Conservation (phyloP, 2,888 invertebrate species). For the Azorinus chamasolen region DNA sequence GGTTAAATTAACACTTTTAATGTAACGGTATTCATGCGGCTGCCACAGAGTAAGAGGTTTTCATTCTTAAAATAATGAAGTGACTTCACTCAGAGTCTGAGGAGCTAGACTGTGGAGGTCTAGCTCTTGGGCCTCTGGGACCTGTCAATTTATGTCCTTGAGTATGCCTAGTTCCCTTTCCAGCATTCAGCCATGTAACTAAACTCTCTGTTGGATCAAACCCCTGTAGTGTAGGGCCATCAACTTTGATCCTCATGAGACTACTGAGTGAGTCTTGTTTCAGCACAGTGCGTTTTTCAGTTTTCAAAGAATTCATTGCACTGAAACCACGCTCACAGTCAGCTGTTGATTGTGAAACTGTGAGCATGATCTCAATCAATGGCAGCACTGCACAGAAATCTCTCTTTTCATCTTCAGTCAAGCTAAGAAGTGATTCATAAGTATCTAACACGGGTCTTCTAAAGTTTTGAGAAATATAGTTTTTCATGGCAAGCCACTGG, state of each 20-base stretch:
- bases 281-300: not conserved
- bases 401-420: not conserved
- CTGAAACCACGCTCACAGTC: slow-evolving; percentile 15
- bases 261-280: slow-evolving; percentile 6
- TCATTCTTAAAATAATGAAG: too few species aligned
- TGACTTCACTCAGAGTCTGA: too few species aligned
- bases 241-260: slow-evolving; percentile 15
- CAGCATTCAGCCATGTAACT: slow-evolving; percentile 2
- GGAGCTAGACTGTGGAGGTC: too few species aligned
- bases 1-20: too few species aligned
- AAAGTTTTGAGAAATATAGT: slow-evolving; percentile 5
- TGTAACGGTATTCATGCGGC: too few species aligned
- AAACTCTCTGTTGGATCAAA: not conserved
- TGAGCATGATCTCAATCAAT: not conserved
- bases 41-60: too few species aligned
- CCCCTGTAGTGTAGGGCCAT: slow-evolving; percentile 12
- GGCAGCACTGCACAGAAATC: not conserved
- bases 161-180: slow-evolving; percentile 4
- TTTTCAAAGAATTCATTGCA: slow-evolving; percentile 9
- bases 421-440: not conserved
- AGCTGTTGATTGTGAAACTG: not conserved
- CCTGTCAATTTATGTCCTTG: slow-evolving; percentile 12
- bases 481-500: slow-evolving; percentile 4
- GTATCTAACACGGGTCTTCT: not conserved
- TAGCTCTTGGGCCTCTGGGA: too few species aligned